These are phyloP conservation scores for Platycercus adscitus DNA, from an alignment of 2,113 vertebrate genomes.

Conservation along the genomic window DNA sequence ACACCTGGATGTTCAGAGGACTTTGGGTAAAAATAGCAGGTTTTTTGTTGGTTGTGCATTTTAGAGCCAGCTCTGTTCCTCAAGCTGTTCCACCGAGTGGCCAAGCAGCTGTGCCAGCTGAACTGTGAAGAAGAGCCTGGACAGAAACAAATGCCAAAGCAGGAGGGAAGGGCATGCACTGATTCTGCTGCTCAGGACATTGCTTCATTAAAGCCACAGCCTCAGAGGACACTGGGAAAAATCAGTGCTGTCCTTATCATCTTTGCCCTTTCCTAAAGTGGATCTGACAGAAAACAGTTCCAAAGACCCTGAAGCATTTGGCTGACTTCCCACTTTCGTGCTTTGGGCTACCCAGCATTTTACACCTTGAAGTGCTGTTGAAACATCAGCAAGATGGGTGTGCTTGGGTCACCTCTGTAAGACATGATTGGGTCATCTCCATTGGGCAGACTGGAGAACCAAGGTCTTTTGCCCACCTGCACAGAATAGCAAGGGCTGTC, in stretches of 20 bases:
- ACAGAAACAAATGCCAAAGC: constrained; percentile 27
- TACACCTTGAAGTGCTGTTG: background rate
- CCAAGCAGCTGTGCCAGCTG: constrained; percentile 30
- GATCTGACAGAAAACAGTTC: background rate
- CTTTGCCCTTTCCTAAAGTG: background rate
- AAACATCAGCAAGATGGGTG: background rate
- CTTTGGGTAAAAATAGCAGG: background rate
- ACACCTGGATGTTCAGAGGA: background rate
- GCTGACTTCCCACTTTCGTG: background rate
- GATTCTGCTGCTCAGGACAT: constrained; percentile 37
- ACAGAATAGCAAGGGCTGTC: background rate
- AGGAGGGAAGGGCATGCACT: constrained; percentile 43
- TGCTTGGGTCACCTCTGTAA: background rate
- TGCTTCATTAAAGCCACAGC: background rate
- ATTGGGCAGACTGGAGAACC: background rate
- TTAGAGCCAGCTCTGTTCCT: background rate
- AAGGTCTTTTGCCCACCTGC: background rate
- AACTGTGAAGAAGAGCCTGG: constrained; percentile 37
- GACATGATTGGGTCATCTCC: background rate
- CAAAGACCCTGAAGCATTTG: background rate
- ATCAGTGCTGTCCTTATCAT: background rate
- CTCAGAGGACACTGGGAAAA: background rate
- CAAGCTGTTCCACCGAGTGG: background rate
- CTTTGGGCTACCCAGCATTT: background rate
- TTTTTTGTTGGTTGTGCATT: background rate